These are phyloP conservation scores for Carcinoscorpius rotundicauda DNA, from an alignment of 1,140 invertebrate species.

Conservation along the genomic window DNA sequence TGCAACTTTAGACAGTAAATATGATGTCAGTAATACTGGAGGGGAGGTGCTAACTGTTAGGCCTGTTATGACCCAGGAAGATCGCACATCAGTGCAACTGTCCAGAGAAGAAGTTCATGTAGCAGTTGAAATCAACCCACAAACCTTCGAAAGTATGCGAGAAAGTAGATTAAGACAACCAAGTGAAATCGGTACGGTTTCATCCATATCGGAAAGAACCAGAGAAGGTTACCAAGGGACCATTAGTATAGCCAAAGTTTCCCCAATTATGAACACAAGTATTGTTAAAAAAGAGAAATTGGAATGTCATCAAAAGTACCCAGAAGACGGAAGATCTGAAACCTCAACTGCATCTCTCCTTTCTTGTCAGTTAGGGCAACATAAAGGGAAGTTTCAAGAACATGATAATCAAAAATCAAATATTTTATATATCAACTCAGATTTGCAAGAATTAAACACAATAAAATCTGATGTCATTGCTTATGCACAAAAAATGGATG, in stretches of 20 bases:
- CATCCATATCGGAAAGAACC: constrained; percentile 9
- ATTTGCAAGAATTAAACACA: too few relatives aligned
- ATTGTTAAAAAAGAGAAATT: constrained; percentile 10
- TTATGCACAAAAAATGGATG: too few relatives aligned
- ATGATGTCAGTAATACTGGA: too few relatives aligned
- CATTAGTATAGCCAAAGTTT: constrained; percentile 50
- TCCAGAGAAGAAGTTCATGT: constrained; percentile 18
- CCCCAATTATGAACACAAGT: constrained; percentile 46
- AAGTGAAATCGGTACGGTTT: constrained; percentile 12
- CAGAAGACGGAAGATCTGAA: too few relatives aligned
- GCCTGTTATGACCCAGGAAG: too few relatives aligned
- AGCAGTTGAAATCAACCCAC: constrained; percentile 10
- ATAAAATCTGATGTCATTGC: too few relatives aligned
- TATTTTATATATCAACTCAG: too few relatives aligned
- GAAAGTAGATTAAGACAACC: constrained; percentile 1
- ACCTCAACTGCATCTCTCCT: too few relatives aligned
- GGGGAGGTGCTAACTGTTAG: too few relatives aligned
- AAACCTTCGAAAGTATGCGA: too few relatives aligned
- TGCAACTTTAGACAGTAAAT: too few relatives aligned
- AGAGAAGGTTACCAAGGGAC: constrained; percentile 1
- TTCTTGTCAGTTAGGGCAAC: too few relatives aligned
- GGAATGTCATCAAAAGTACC: not conserved
- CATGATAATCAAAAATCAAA: constrained; percentile 4
- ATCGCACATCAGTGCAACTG: not conserved
- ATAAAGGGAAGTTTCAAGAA: not conserved